Conservation (phyloP, 64 coral and sea anemone genomes). For the Anthopleura sola region DNA sequence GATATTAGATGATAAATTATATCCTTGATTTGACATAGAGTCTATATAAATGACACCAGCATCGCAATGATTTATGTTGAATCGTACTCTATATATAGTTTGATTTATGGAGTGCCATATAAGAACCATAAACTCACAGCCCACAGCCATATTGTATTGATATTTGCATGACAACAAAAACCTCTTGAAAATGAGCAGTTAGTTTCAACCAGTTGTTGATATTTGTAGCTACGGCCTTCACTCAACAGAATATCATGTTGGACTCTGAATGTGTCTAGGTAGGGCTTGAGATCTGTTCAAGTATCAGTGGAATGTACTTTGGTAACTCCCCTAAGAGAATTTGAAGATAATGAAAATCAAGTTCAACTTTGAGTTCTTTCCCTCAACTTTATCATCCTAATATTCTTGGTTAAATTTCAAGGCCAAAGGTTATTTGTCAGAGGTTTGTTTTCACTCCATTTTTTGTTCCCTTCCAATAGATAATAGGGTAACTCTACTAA, state of each 20-base stretch:
- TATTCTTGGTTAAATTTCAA: neutral
- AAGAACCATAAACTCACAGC: neutral
- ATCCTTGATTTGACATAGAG: neutral
- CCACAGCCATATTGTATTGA: neutral
- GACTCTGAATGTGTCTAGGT: neutral
- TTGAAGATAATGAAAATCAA: conserved; percentile 8
- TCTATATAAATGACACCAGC: neutral
- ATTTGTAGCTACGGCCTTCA: neutral
- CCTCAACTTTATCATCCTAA: neutral
- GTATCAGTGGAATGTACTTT: conserved; percentile 10
- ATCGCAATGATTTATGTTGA: neutral
- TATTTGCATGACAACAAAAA: conserved; percentile 3
- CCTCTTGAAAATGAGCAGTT: neutral
- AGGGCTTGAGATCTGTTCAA: conserved; percentile 18
- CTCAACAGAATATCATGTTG: conserved; percentile 21
- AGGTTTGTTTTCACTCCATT: neutral
- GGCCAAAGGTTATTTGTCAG: neutral
- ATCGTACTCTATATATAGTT: neutral
- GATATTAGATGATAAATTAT: neutral
- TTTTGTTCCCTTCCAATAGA: neutral
- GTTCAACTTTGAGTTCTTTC: neutral
- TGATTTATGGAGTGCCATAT: neutral
- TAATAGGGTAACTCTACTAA: neutral
- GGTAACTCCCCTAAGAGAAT: conserved; percentile 3
- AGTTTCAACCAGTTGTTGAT: neutral